Evolutionary conservation across 1,140 invertebrate genomes (phyloP), one percentile per base, ranked within the genome.

Genomic region (Bacillus rossius): DNA sequence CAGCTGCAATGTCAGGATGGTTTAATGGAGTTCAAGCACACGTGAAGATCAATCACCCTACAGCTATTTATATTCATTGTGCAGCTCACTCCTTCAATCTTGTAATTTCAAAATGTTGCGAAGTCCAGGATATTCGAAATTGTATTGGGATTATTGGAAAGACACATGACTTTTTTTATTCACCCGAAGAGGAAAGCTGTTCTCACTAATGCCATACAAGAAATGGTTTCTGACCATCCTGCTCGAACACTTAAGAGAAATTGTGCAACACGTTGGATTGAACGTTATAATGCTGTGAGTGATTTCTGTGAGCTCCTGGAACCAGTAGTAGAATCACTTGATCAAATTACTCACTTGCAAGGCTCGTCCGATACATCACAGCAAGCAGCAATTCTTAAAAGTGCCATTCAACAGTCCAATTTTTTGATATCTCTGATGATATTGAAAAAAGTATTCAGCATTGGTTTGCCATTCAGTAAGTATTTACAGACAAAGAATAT

Each of bases 41-140:
- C 51, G 71, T 74, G 50, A 61, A 64, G 57, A 55, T 66, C 59
- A 63, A 58, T 56, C 64, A 67, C 64, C 53, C 62, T 40, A 58
- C 48, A 56, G 67, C 66, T 17, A 25, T 53, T 48, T 71, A 60
- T 60, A 60, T 62, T 45, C 67, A 64, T 63, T 72, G 64, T 62
- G 67, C 64, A 62, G 69, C 61, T 56, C 67, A 67, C 64, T 65
- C 40, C 62, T 65, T 75, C 55, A 74, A 66, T 61, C 61, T 67
- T 45, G 66, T 55, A 20, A 5, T 64, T 3, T 19, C 40, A 41
- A n/a, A 53, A 38, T 23, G 49, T 13, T 54, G 42, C 42, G 52
- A 49, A 22, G 1, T 61, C 19, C 23, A 40, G 26, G 5, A 17
- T 16, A 37, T 59, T 17, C 49, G 48, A 56, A 60, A 62, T 64